A percentile compares a stretch with the other conserved stretches of the same genome.
These are phyloP conservation scores for Corythornis vintsioides DNA, from an alignment of 2,113 vertebrate species.

Conservation along the genomic window DNA sequence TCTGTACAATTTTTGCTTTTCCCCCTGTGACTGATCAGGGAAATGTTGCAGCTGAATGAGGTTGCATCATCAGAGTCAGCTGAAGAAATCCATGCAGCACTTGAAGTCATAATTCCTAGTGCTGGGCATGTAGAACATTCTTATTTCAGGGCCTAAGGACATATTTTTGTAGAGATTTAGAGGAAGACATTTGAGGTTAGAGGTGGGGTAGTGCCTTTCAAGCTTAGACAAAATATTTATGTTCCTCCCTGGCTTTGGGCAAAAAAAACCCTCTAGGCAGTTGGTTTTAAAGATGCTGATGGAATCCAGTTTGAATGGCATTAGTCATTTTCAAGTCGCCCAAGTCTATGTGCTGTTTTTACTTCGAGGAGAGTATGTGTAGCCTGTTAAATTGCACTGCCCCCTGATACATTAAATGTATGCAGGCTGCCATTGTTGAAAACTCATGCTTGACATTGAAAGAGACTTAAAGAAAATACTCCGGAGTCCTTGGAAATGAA, in stretches of 20 bases:
- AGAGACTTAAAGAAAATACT: background rate
- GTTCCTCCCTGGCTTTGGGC: background rate
- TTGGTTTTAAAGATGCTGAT: background rate
- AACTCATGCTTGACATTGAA: background rate
- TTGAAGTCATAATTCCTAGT: background rate
- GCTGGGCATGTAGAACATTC: background rate
- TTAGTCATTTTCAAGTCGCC: background rate
- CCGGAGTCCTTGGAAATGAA: background rate
- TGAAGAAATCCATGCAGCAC: background rate
- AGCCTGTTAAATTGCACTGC: background rate
- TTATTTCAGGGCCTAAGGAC: background rate
- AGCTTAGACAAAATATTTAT: background rate
- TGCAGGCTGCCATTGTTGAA: background rate
- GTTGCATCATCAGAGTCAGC: background rate
- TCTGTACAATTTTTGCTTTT: background rate
- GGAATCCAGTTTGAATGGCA: background rate
- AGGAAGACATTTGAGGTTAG: background rate
- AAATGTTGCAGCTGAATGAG: background rate
- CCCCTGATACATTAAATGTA: background rate
- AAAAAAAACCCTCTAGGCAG: fast-evolving
- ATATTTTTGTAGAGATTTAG: background rate
- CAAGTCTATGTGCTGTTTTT: background rate
- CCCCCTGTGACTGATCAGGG: background rate
- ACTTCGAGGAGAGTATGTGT: background rate
- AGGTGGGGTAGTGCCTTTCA: background rate